Percentiles rank a stretch among this genome's conserved stretches.
Evolutionary conservation across 2,888 invertebrate genomes (phyloP).

Genomic region (Punctoribates punctum): DNA sequence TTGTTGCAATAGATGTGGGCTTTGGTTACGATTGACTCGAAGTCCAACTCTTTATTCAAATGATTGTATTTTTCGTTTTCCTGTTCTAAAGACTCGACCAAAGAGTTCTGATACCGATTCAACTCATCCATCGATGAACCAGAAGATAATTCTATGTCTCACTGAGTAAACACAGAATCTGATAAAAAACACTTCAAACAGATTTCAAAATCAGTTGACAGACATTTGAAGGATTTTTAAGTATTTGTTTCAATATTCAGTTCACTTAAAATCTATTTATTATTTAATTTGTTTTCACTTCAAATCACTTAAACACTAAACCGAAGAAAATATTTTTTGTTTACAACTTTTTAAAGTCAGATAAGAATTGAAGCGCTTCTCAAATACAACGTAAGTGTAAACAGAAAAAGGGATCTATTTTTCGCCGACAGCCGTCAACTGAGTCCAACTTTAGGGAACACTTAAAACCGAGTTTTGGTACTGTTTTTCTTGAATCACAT

Average conservation of each 20-base stretch:
- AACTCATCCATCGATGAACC: slow-evolving; percentile 24
- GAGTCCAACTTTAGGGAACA: too few relatives aligned
- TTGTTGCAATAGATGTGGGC: slow-evolving; percentile 31
- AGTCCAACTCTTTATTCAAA: slow-evolving; percentile 19
- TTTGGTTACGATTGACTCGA: slow-evolving; percentile 29
- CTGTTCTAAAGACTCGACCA: slow-evolving; percentile 31
- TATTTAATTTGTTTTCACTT: neutral
- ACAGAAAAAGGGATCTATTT: too few relatives aligned
- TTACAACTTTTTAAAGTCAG: too few relatives aligned
- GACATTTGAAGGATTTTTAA: neutral
- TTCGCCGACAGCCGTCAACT: too few relatives aligned
- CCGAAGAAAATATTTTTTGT: too few relatives aligned
- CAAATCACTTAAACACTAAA: too few relatives aligned
- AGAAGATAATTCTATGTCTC: neutral
- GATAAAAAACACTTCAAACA: neutral
- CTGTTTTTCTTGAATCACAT: neutral
- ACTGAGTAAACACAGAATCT: neutral
- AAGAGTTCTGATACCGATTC: slow-evolving; percentile 36
- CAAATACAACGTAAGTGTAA: too few relatives aligned
- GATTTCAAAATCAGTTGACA: neutral
- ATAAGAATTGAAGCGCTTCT: too few relatives aligned
- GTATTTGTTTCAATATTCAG: too few relatives aligned
- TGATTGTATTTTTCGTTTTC: slow-evolving; percentile 30
- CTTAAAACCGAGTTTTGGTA: neutral
- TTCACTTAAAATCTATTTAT: neutral